phyloP scores from a whole-genome alignment of 2,113 vertebrate species.

The Phodopus roborovskii region DNA sequence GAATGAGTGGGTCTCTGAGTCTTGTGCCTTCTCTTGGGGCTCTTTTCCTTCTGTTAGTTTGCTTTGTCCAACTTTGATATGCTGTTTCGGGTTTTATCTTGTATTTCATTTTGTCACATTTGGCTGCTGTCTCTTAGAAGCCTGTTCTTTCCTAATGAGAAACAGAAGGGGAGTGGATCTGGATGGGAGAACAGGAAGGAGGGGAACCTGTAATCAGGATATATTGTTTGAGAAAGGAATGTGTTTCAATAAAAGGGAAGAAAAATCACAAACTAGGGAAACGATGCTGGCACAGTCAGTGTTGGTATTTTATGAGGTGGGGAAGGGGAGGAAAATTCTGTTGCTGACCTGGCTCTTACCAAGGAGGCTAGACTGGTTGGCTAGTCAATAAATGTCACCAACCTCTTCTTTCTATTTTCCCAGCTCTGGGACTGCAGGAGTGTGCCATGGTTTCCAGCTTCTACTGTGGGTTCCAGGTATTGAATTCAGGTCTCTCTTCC shows the following conservation, averaged over 20 bases:
- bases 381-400: background rate
- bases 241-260: background rate
- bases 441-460: too few relatives aligned
- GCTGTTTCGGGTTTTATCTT: background rate
- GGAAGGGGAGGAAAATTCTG: background rate
- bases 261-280: background rate
- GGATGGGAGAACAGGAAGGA: background rate
- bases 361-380: background rate
- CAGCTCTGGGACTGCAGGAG: background rate
- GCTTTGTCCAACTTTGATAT: background rate
- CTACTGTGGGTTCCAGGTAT: background rate
- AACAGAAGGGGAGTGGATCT: background rate
- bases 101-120: background rate
- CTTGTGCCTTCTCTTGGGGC: background rate
- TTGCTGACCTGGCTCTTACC: background rate
- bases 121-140: background rate
- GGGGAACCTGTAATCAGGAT: background rate
- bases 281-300: background rate
- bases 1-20: background rate
- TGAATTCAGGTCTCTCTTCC: background rate
- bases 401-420: background rate
- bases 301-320: background rate
- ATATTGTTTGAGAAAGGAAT: background rate
- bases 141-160: background rate
- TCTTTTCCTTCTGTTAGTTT: background rate